These are phyloP conservation scores for Saxicola maurus DNA, from an alignment of 2,797 vertebrate genomes.

Conservation along the genomic window DNA sequence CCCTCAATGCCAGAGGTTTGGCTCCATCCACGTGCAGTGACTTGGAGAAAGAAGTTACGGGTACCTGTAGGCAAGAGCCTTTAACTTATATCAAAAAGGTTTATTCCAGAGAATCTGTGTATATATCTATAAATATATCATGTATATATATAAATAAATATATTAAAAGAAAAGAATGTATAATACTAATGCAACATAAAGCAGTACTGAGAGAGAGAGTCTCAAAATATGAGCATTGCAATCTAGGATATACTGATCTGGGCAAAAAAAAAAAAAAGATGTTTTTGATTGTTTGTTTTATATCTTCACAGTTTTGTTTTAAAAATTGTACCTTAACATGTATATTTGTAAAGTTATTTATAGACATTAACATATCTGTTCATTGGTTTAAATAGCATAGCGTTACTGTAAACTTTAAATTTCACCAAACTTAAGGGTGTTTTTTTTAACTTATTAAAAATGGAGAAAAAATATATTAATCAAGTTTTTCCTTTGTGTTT, in stretches of 20 bases:
- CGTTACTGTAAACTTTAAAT: conserved; percentile 78
- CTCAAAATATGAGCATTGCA: conserved; percentile 71
- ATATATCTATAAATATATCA: conserved; percentile 86
- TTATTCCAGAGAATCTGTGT: conserved; percentile 80
- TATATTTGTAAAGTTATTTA: conserved; percentile 99
- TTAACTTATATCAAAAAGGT: conserved; percentile 79
- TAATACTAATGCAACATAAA: conserved; percentile 34
- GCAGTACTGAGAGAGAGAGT: conserved; percentile 62
- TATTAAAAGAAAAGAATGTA: conserved; percentile 44
- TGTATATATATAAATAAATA: conserved; percentile 61
- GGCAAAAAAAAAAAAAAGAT: conserved; percentile 76
- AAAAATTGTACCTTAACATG: conserved; percentile 90
- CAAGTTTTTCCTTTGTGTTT: conserved; percentile 72
- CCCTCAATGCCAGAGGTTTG: background rate
- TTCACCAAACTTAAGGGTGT: conserved; percentile 64
- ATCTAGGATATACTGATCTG: conserved; percentile 85
- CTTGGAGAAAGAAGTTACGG: conserved; percentile 70
- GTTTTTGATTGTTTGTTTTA: conserved; percentile 55
- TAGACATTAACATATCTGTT: conserved; percentile 84
- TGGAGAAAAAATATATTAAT: conserved; percentile 76
- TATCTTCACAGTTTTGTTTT: conserved; percentile 81
- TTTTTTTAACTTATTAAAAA: conserved; percentile 92
- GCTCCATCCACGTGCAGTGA: conserved; percentile 11
- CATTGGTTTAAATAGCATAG: conserved; percentile 78
- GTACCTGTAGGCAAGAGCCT: conserved; percentile 73